These are phyloP conservation scores for Mesorhabditis sp. DNA, from an alignment of 2,888 invertebrate genomes.

Conservation along the genomic window DNA sequence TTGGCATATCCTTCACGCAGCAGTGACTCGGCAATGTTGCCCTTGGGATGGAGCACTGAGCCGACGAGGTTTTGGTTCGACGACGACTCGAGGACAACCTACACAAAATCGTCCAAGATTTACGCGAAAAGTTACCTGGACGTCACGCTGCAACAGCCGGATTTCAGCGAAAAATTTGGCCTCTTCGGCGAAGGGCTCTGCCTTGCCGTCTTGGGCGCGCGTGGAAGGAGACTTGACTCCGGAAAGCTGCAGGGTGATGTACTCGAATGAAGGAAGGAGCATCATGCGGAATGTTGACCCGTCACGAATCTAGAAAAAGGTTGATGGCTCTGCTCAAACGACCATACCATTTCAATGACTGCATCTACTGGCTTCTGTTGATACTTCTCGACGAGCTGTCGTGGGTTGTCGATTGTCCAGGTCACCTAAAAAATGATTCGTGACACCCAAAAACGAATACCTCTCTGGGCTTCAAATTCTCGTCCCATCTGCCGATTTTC, in stretches of 20 bases:
- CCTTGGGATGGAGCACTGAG: constrained; percentile 78
- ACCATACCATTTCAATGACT: constrained; percentile 85
- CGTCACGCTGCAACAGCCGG: constrained; percentile 82
- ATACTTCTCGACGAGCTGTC: constrained; percentile 77
- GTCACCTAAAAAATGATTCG: constrained; percentile 59
- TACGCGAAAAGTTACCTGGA: constrained; percentile 67
- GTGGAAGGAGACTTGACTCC: constrained; percentile 68
- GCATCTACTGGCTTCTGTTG: constrained; percentile 79
- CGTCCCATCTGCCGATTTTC: constrained; percentile 73
- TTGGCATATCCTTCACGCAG: constrained; percentile 83
- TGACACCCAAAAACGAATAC: neutral
- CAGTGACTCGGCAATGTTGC: constrained; percentile 88
- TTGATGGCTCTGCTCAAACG: neutral
- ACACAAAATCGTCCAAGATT: constrained; percentile 50
- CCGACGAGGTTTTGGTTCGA: constrained; percentile 91
- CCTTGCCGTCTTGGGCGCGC: constrained; percentile 59
- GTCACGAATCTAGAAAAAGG: constrained; percentile 68
- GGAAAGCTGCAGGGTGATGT: constrained; percentile 89
- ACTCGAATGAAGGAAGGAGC: constrained; percentile 81
- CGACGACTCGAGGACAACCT: constrained; percentile 81
- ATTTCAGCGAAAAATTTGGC: constrained; percentile 89
- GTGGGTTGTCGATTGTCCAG: constrained; percentile 82
- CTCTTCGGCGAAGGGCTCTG: constrained; percentile 75
- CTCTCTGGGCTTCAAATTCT: constrained; percentile 22
- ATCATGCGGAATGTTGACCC: constrained; percentile 90